phyloP scores from a whole-genome alignment of 1,140 invertebrate genomes.

The Drosophila yakuba region DNA sequence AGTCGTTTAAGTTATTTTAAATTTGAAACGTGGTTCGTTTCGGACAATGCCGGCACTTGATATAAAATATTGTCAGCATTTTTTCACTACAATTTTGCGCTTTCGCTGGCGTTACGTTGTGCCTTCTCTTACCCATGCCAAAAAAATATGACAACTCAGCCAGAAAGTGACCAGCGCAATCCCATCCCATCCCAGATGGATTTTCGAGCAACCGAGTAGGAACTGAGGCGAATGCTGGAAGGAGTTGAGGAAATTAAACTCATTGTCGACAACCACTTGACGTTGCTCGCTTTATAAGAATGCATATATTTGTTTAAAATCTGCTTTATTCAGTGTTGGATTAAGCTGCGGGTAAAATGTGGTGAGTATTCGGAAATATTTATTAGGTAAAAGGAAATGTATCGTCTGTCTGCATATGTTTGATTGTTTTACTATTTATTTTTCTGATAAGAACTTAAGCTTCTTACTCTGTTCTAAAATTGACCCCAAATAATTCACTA shows the following conservation, averaged over 20 bases:
- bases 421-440: no score
- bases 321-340: not conserved
- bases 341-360: not conserved
- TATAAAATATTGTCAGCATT: slow-evolving; percentile 55
- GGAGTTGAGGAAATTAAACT: slow-evolving; percentile 76
- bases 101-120: slow-evolving; percentile 24
- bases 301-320: no score
- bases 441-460: no score
- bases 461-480: no score
- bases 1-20: slow-evolving; percentile 76
- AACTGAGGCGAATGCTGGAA: slow-evolving; percentile 55
- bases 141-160: slow-evolving; percentile 38
- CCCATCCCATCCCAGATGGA: not conserved
- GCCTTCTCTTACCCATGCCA: slow-evolving; percentile 28
- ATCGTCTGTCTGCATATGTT: no score
- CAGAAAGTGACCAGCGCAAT: slow-evolving; percentile 15
- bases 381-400: no score
- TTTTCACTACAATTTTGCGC: slow-evolving; percentile 24
- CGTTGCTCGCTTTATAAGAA: not conserved
- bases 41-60: slow-evolving; percentile 41
- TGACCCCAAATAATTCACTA: no score
- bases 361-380: no score
- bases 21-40: slow-evolving; percentile 63
- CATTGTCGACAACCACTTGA: slow-evolving; percentile 53
- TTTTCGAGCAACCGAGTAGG: slow-evolving; percentile 12